Conservation (phyloP, 2,113 vertebrate species). For the Micronycteris hirsuta region DNA sequence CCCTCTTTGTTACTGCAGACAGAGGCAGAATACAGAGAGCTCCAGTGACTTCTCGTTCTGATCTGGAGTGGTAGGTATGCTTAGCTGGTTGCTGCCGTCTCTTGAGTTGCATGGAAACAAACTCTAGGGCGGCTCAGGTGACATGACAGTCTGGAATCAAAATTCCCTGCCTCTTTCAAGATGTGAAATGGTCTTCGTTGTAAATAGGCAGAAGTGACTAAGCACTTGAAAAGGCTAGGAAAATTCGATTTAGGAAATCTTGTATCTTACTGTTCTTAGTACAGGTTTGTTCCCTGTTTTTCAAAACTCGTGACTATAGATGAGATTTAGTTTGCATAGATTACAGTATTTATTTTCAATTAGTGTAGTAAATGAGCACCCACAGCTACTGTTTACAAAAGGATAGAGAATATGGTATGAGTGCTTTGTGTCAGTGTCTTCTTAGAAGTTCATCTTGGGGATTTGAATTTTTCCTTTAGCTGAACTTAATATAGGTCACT, state of each 20-base stretch:
- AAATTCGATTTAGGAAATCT: conserved; percentile 43
- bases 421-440: background rate
- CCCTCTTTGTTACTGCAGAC: conserved; percentile 17
- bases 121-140: conserved; percentile 58
- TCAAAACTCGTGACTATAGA: background rate
- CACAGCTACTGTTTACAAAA: background rate
- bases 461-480: conserved; percentile 4
- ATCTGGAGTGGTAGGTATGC: conserved; percentile 16
- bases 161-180: conserved; percentile 46
- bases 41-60: background rate
- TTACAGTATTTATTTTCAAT: conserved; percentile 30
- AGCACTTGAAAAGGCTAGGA: conserved; percentile 52
- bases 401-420: background rate
- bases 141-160: conserved; percentile 44
- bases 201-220: conserved; percentile 66
- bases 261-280: conserved; percentile 28
- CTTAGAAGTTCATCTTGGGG: background rate
- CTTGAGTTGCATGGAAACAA: conserved; percentile 44
- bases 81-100: background rate
- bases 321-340: conserved; percentile 23
- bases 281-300: conserved; percentile 35
- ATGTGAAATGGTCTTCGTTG: conserved; percentile 41
- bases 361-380: conserved; percentile 1
- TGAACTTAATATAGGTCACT: background rate
- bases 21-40: background rate